A percentile compares a stretch with the other conserved stretches of the same genome.
phyloP scores from a whole-genome alignment of 2,113 vertebrate genomes.

The Spermophilus dauricus region DNA sequence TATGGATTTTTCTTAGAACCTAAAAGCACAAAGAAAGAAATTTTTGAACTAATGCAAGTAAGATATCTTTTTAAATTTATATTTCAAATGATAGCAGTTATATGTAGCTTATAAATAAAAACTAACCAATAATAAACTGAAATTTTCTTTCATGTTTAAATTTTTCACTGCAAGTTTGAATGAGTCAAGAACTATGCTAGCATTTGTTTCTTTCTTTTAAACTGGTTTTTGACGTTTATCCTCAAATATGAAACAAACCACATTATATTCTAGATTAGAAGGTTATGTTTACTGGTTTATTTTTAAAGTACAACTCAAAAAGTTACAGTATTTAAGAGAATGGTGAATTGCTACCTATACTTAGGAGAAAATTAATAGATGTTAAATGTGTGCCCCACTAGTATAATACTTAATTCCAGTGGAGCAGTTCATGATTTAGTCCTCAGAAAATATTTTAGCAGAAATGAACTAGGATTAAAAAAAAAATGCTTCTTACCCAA shows the following conservation, averaged over 20 bases:
- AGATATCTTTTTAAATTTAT: constrained; percentile 62
- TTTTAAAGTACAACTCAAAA: constrained; percentile 51
- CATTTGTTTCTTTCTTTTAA: constrained; percentile 57
- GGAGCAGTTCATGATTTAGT: neutral
- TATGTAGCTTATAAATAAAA: constrained; percentile 43
- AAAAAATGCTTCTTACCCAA: neutral
- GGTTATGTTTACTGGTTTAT: constrained; percentile 50
- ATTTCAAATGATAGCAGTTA: constrained; percentile 33
- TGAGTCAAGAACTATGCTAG: neutral
- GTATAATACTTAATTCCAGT: fast-evolving
- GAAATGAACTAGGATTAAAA: neutral
- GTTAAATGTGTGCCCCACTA: neutral
- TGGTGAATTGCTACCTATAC: constrained; percentile 87
- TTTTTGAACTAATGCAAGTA: constrained; percentile 99
- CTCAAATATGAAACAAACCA: constrained; percentile 25
- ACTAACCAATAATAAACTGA: constrained; percentile 41
- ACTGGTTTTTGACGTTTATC: neutral
- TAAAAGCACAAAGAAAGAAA: constrained; percentile 99
- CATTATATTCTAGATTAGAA: constrained; percentile 19
- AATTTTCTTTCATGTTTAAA: constrained; percentile 59
- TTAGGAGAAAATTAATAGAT: constrained; percentile 87
- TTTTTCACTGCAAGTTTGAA: neutral
- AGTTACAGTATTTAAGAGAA: constrained; percentile 78
- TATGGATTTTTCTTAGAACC: constrained; percentile 99
- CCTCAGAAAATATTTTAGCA: neutral